Percentiles rank a stretch among this genome's conserved stretches.
Conservation (phyloP, 2,113 vertebrate genomes). For the Triplophysa dalaica region DNA sequence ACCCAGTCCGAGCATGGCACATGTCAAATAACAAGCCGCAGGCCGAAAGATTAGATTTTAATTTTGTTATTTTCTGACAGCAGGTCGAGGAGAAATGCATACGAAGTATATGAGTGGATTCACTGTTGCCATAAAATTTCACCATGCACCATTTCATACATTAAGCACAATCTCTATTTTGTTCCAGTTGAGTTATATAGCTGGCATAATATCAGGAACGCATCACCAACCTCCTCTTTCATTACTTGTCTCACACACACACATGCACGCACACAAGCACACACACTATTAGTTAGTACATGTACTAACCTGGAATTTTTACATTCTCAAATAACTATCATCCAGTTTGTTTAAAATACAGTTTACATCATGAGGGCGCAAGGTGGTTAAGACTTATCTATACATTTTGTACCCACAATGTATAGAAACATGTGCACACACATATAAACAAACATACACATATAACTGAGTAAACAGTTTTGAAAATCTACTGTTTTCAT, state of each 20-base stretch:
- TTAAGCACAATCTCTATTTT: background rate
- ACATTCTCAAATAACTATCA: too few relatives aligned
- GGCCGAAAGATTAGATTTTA: background rate
- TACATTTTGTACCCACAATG: too few relatives aligned
- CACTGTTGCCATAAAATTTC: conserved; percentile 11
- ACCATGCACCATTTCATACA: conserved; percentile 13
- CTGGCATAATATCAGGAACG: conserved; percentile 1
- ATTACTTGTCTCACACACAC: background rate
- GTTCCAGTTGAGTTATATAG: conserved; percentile 13
- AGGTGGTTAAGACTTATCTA: too few relatives aligned
- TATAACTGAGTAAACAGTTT: conserved; percentile 48
- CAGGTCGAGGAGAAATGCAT: conserved; percentile 5
- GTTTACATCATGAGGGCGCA: too few relatives aligned
- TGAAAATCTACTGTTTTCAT: background rate
- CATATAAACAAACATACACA: background rate
- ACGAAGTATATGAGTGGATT: background rate
- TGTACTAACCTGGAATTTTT: too few relatives aligned
- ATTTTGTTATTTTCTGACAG: background rate
- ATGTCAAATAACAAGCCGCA: conserved; percentile 2
- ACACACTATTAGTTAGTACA: background rate
- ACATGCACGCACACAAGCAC: background rate
- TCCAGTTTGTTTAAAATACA: too few relatives aligned
- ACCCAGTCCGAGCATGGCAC: conserved; percentile 18
- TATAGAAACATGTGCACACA: background rate
- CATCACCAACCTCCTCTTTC: background rate